Evolutionary conservation across 2,113 vertebrate species (phyloP), one percentile per base, ranked within the genome.

Genomic region (Lagopus leucura): DNA sequence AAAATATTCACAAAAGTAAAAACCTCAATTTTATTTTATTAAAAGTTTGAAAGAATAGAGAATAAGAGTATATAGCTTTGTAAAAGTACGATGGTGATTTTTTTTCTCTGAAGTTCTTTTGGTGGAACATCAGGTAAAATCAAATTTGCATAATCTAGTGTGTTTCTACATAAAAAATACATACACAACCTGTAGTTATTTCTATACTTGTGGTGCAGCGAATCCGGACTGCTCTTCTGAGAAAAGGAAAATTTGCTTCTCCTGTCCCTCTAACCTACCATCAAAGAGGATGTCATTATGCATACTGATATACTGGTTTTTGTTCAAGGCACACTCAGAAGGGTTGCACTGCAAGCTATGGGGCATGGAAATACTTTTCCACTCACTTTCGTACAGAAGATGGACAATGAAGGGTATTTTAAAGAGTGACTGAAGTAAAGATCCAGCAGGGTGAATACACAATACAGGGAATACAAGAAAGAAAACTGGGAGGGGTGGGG

Each of bases 111-210:
- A 90, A 42, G 3, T 40, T 82, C 36, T 22, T 91, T 64, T 58
- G 58, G 9, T 82, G 52, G 28, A 38, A 45, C 32, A 77, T 72
- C 78, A 92, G 74, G 65, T 92, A 88, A 94, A 95, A 96, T 89
- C 40, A 87, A 79, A 89, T 91, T 48, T 96, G 34, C 71, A 92
- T 50, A 73, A 57, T 66, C 79, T 27, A 54, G n/a, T 83, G 13
- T 67, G 9, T 85, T n/a, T 54, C 48, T 75, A 47, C 69, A 95
- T 89, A 90, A 96, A 95, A 96, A 88, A 94, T 87, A 88, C 58
- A 91, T 88, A 50, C 55, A 36, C 86, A 95, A 66, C n/a, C 73
- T 96, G n/a, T 58, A 89, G 74, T 94, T 94, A 72, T 90, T 82
- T 96, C 52, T n/a, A 6, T 82, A 48, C 12, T 86, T 89, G 42